Evolutionary conservation across 2,113 vertebrate genomes (phyloP).

Genomic region (Bos javanicus): DNA sequence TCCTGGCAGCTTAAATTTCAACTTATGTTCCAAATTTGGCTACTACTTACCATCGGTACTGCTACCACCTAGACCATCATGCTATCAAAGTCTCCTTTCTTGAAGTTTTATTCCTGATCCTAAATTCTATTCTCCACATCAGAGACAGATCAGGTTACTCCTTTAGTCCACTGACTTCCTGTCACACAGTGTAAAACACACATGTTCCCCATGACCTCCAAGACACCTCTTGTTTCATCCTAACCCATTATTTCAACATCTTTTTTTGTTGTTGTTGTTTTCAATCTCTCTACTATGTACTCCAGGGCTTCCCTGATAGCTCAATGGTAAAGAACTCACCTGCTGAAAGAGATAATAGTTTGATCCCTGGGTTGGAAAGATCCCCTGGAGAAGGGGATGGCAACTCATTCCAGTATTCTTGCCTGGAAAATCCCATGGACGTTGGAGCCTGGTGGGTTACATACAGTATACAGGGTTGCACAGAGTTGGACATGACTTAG

Average conservation of each 20-base stretch:
- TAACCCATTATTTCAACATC: not conserved
- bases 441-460: not conserved
- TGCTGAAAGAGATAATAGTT: not conserved
- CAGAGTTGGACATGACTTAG: not conserved
- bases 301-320: not conserved
- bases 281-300: accelerated
- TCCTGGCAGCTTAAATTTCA: not conserved
- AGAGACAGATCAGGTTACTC: not conserved
- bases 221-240: not conserved
- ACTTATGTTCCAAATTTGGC: not conserved
- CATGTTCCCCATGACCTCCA: not conserved
- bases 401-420: not conserved
- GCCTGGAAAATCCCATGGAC: not conserved
- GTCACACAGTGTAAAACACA: not conserved
- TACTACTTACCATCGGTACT: not conserved
- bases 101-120: not conserved
- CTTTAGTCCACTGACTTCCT: not conserved
- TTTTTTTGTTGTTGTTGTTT: not conserved
- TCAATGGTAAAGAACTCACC: not conserved
- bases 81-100: not conserved
- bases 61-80: not conserved
- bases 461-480: not conserved
- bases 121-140: no score
- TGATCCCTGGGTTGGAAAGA: not conserved
- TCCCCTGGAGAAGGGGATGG: not conserved